Percentiles rank a stretch among this genome's conserved stretches.
These are phyloP conservation scores for Macroramphosus scolopax DNA, from an alignment of 2,797 vertebrate species.

Conservation along the genomic window DNA sequence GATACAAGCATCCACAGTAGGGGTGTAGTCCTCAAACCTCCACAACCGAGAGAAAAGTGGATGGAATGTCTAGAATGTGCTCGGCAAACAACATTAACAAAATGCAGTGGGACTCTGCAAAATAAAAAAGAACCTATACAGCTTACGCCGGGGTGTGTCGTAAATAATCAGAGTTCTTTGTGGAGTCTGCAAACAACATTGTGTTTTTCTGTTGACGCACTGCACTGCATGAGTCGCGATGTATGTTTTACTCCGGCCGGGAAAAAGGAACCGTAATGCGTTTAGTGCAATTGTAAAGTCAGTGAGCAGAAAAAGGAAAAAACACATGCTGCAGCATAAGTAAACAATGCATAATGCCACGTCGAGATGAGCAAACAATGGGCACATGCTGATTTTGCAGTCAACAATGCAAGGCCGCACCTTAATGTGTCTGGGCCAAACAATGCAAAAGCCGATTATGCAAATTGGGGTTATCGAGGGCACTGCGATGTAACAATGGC, in stretches of 20 bases:
- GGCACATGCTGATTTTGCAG: slow-evolving; percentile 69
- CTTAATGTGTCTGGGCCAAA: slow-evolving; percentile 76
- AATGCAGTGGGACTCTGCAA: slow-evolving; percentile 37
- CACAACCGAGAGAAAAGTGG: slow-evolving; percentile 29
- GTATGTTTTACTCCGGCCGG: slow-evolving; percentile 25
- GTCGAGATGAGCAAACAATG: slow-evolving; percentile 71
- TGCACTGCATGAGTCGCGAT: slow-evolving; percentile 10
- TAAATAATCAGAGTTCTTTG: slow-evolving; percentile 39
- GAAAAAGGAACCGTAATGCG: slow-evolving; percentile 44
- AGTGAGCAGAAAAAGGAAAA: slow-evolving; percentile 62
- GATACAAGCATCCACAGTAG: slow-evolving; percentile 6
- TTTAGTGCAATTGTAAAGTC: slow-evolving; percentile 42
- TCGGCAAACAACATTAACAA: slow-evolving; percentile 41
- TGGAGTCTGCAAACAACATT: slow-evolving; percentile 27
- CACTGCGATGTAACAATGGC: slow-evolving; percentile 73
- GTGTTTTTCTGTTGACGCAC: slow-evolving; percentile 15
- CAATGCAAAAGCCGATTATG: slow-evolving; percentile 79
- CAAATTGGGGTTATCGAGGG: slow-evolving; percentile 77
- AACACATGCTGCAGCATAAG: slow-evolving; percentile 65
- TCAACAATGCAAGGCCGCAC: slow-evolving; percentile 68
- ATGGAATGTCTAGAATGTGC: slow-evolving; percentile 55
- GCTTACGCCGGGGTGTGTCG: slow-evolving; percentile 18
- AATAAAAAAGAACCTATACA: slow-evolving; percentile 37
- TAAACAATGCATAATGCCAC: slow-evolving; percentile 63
- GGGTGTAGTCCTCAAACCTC: slow-evolving; percentile 9